These are phyloP conservation scores for Beris morrisii DNA, from an alignment of 2,888 invertebrate genomes.

Conservation along the genomic window DNA sequence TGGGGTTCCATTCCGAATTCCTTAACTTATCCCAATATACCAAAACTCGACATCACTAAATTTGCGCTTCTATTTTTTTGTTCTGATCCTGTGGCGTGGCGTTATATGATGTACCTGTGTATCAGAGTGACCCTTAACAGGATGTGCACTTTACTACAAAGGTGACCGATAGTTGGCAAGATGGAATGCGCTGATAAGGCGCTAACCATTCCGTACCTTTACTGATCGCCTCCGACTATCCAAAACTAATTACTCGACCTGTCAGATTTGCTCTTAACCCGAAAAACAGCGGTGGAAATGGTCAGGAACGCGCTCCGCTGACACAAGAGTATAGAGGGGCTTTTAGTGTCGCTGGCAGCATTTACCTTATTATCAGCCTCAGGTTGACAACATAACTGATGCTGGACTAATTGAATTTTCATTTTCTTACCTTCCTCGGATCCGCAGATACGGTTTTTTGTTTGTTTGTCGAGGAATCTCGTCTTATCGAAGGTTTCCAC, in stretches of 20 bases:
- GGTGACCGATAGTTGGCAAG: constrained; percentile 29
- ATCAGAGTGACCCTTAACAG: constrained; percentile 3
- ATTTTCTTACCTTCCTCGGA: constrained; percentile 24
- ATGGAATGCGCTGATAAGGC: constrained; percentile 26
- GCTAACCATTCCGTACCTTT: constrained; percentile 6
- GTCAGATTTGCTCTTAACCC: constrained; percentile 28
- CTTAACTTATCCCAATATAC: no score
- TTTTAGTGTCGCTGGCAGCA: constrained; percentile 16
- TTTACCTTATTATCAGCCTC: constrained; percentile 12
- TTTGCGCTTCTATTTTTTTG: constrained; percentile 23
- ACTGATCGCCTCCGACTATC: constrained; percentile 4
- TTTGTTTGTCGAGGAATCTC: neutral
- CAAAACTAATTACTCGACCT: constrained; percentile 27
- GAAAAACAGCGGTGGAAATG: constrained; percentile 13
- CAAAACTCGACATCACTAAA: no score
- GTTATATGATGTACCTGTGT: constrained; percentile 3
- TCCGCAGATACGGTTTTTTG: constrained; percentile 18
- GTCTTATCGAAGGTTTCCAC: no score
- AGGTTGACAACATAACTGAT: constrained; percentile 27
- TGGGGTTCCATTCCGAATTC: no score
- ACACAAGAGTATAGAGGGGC: constrained; percentile 11
- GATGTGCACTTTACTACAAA: constrained; percentile 26
- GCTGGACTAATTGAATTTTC: constrained; percentile 30
- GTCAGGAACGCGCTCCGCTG: constrained; percentile 11
- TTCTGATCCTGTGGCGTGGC: neutral